These are phyloP conservation scores for Perca schrenkii DNA, from an alignment of 2,113 vertebrate species.

Conservation along the genomic window DNA sequence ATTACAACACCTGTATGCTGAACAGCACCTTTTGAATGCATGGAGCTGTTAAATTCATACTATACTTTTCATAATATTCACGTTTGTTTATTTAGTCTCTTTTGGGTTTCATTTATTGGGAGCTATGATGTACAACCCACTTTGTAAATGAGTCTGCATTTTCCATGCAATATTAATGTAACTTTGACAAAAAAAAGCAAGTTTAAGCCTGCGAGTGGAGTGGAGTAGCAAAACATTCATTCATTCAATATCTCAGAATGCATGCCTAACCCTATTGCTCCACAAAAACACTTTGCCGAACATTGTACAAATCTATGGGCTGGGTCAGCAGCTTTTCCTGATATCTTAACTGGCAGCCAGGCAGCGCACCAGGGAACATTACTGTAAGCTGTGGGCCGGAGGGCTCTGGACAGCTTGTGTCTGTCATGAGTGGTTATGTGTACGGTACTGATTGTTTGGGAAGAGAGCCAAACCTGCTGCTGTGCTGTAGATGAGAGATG, in stretches of 20 bases:
- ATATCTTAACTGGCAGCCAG: constrained; percentile 47
- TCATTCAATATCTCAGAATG: constrained; percentile 13
- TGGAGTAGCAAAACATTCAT: not conserved
- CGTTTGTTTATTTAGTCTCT: not conserved
- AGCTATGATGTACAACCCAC: not conserved
- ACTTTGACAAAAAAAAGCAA: not conserved
- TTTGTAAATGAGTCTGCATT: not conserved
- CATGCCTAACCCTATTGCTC: not conserved
- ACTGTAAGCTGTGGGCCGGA: constrained; percentile 59
- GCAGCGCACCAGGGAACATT: constrained; percentile 38
- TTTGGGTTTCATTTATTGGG: not conserved
- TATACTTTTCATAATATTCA: not conserved
- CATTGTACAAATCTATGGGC: constrained; percentile 14
- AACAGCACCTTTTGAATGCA: not conserved
- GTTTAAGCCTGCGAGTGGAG: not conserved
- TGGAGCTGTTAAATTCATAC: not conserved
- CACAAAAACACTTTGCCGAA: constrained; percentile 19
- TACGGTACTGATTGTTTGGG: constrained; percentile 71
- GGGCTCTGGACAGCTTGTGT: constrained; percentile 75
- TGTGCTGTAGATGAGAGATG: constrained; percentile 66
- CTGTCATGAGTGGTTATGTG: constrained; percentile 79
- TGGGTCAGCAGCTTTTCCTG: constrained; percentile 43
- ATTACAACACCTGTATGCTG: not conserved
- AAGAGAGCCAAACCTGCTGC: constrained; percentile 73
- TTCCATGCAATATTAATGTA: not conserved